Base-by-base conservation (phyloP, 2,797 vertebrate species). In the Lagodon rhomboides region DNA sequence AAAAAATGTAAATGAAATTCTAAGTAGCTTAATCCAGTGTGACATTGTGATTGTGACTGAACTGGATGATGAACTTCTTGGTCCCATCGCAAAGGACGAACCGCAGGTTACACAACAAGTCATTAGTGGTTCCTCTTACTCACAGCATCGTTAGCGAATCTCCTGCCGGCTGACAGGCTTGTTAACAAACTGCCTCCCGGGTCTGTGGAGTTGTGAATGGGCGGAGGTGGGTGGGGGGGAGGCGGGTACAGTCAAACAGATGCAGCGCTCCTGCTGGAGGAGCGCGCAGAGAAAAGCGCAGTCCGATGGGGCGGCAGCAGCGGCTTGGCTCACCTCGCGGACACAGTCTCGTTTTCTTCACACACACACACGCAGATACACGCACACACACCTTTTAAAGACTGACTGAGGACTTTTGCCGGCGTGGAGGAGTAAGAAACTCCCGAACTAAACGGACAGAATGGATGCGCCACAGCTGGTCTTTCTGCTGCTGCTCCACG, bases 381-480 rank as follows among this genome's bases (percentile, higher is more conserved):
- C 34, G 9, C 5, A 43, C 58, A 34, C 58, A 27, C 51, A 60
- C 38, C 16, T 25, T 4, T 12, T 17, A 38, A 47, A 25, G 8
- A 17, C 70, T 23, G 6, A n/a, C 23, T 2, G 10, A 70, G 65
- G 65, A 82, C n/a, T 63, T 73, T 44, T 12, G 63, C n/a, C 53
- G 25, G 80, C 75, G 43, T 15, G 20, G 43, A 43, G 23, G 25
- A 44, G 3, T 6, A 53, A 41, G 63, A 73, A 72, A 68, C 22
- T 81, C 17, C 44, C 9, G 5, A 80, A 61, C 60, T 54, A 12
- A 53, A 50, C 11, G 54, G 22, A 74, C 41, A 86, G 50, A 60
- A 93, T 93, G 93, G 83, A 84, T 61, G 69, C 72, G 47, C 55
- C 85, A 23, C 87, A 59, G 65, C 74, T 92, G 68, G 4, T 87